Base-by-base conservation (phyloP, 2,797 vertebrate genomes). In the Chaetodon trifasciatus region DNA sequence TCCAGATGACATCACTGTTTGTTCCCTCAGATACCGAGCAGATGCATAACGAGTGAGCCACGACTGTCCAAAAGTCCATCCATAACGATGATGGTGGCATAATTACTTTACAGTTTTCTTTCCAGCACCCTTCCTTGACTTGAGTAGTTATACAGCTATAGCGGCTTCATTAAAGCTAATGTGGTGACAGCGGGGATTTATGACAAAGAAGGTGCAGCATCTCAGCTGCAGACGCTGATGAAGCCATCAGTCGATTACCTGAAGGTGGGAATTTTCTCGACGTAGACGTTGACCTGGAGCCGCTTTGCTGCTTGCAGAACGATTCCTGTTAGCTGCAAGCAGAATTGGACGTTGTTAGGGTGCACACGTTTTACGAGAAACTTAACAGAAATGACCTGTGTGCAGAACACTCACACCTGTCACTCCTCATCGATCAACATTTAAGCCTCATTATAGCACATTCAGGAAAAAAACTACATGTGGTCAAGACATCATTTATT, bases 261-360 rank as follows among this genome's bases (percentile, higher is more conserved):
- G 93, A 98, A 99, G 6, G 40, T 84, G 12, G 93, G 80, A 12
- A 97, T 66, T 79, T 97, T 94, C 87, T 94, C 91, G 2, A 99
- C 69, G 0, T 92, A 94, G 73, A 97, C 91, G 0, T 99, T 99
- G 91, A 99, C 50, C 91, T 99, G 98, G 75, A 99, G 88, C 79
- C 97, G 91, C 89, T 98, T 99, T 37, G 97, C 96, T 50, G 95
- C 97, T 90, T 76, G 96, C 50, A 99, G 82, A 68, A 99, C 73
- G 1, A 97, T 55, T 71, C 98, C 98, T 3, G 98, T 99, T 44
- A 98, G 91, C 98, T 99, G 93, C 47, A 77, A 87, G 83, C 70
- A 85, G 39, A 78, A 69, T 1, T 16, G 28, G 3, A 21, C 5
- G 17, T n/a, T 32, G 23, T 70, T 6, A 70, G 21, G 13, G 16